These are phyloP conservation scores for Rhabdophis nuchalis DNA, from an alignment of 2,797 vertebrate genomes.

Conservation along the genomic window DNA sequence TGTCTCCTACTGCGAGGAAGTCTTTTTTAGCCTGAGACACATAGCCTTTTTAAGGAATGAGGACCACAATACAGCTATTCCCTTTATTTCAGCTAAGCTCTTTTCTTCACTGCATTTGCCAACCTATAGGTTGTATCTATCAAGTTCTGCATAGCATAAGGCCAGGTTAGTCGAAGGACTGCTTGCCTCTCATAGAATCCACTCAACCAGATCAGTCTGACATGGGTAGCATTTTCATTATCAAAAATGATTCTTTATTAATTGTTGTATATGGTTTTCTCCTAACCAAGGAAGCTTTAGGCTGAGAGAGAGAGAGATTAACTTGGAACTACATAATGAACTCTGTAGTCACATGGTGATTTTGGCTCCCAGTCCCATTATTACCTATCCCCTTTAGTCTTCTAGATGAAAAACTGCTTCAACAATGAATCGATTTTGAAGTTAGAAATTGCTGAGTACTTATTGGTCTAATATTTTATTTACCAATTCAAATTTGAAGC, in stretches of 20 bases:
- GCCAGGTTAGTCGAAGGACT: not conserved
- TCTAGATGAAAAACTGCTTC: not conserved
- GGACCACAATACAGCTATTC: not conserved
- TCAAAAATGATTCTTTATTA: not conserved
- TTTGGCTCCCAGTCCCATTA: not conserved
- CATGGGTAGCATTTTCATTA: not conserved
- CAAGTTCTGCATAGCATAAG: not conserved
- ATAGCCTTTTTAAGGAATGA: not conserved
- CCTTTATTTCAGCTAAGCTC: not conserved
- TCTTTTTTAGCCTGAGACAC: not conserved
- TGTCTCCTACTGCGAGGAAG: not conserved
- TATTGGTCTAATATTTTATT: not conserved
- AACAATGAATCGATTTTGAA: not conserved
- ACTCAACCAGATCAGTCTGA: not conserved
- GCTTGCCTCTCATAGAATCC: not conserved
- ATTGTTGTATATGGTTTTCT: not conserved
- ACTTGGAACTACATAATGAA: not conserved
- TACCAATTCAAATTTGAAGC: not conserved
- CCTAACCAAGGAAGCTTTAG: not conserved
- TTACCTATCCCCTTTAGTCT: not conserved
- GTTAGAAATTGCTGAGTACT: not conserved
- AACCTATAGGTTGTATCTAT: not conserved
- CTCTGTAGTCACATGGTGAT: not conserved
- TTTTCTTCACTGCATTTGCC: not conserved
- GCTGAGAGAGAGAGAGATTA: not conserved